Base-by-base conservation (phyloP, 2,797 vertebrate species). In the Rhinichthys osculus region DNA sequence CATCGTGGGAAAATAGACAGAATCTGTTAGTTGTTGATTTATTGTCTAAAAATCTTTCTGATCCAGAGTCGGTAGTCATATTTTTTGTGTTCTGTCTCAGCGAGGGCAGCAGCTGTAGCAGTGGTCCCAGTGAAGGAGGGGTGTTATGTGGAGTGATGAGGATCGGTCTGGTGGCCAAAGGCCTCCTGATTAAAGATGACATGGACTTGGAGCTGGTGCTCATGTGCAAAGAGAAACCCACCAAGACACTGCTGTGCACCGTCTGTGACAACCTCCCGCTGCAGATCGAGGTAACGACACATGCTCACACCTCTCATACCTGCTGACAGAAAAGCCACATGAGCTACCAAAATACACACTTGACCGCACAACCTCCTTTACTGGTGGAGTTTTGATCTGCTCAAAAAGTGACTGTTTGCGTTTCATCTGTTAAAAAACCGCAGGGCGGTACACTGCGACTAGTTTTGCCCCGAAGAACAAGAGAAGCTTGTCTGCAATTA, bases 201-300 rank as follows among this genome's bases (percentile, higher is more conserved):
- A 97, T 99, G 97, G 97, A 99, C 91, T 95, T 99, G 94, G 98
- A 99, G 93, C 94, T 99, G 93, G 98, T 99, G 93, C 96, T 99
- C 91, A 96, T 99, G 98, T 99, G 98, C 92, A 95, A 97, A 95
- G 97, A 99, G 93, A 99, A 98, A 90, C 98, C 98, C 92, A 98
- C 98, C 81, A 95, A 97, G 94, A 96, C 96, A 76, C 95, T 99
- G 93, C 95, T 99, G 94, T 93, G 94, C 91, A 96, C 94, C 16
- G 97, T 99, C 92, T 97, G 96, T 94, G 97, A 97, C 90, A 96
- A 98, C 94, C 96, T 99, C 90, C 98, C 97, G 85, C 88, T 96
- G 91, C 97, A 99, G 93, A 98, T 99, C 87, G 95, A 99, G 97
- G 98, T 99, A 89, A 96, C 95, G 9, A 82, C 21, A 89, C 85